phyloP scores from a whole-genome alignment of 1,140 invertebrate species.

The Adoxophyes honmai region DNA sequence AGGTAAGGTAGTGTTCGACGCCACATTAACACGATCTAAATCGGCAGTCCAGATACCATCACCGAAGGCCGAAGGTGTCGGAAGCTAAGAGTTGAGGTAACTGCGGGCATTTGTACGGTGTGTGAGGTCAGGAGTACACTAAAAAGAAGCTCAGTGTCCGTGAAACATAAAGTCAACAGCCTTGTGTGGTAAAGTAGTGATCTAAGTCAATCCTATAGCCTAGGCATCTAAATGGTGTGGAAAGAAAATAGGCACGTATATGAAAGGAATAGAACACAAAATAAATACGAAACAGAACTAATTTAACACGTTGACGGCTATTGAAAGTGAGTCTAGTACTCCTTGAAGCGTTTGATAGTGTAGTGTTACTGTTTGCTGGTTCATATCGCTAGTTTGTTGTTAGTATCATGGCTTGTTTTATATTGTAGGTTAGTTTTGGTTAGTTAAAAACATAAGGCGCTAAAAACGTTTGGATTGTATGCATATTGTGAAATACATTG shows the following conservation, averaged over 20 bases:
- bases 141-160: conserved; percentile 73
- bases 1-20: conserved; percentile 58
- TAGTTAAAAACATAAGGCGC: conserved; percentile 4
- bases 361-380: conserved; percentile 49
- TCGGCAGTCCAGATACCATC: conserved; percentile 56
- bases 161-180: conserved; percentile 73
- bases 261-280: conserved; percentile 55
- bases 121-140: conserved; percentile 75
- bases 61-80: conserved; percentile 69
- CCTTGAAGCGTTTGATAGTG: conserved; percentile 63
- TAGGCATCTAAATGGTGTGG: conserved; percentile 71
- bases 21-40: conserved; percentile 48
- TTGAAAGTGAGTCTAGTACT: conserved; percentile 69
- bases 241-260: conserved; percentile 72
- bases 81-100: conserved; percentile 75
- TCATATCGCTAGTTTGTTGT: conserved; percentile 28
- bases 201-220: conserved; percentile 73
- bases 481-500: conserved; percentile 11
- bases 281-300: conserved; percentile 65
- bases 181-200: conserved; percentile 73
- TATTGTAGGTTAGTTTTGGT: conserved; percentile 16
- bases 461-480: conserved; percentile 8
- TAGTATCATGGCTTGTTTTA: conserved; percentile 20
- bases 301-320: conserved; percentile 69
- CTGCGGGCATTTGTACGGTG: conserved; percentile 75